A percentile compares a stretch with the other conserved stretches of the same genome.
Conservation (phyloP, 1,140 invertebrate species). For the Pseudachorutes palmiensis region DNA sequence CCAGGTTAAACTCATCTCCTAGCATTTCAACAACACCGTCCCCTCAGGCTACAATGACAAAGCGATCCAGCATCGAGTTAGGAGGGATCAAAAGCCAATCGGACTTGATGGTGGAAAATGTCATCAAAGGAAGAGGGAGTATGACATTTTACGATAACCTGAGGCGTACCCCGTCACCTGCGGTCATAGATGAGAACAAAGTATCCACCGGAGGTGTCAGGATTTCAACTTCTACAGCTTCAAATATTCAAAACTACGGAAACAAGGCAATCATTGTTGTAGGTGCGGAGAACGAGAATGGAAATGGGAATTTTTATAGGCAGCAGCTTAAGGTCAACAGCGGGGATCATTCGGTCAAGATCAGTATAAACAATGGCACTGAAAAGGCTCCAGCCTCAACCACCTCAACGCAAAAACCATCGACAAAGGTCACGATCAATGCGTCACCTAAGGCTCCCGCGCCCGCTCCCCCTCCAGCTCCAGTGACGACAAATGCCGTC, state of each 20-base stretch:
- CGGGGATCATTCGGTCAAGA: slow-evolving; percentile 6
- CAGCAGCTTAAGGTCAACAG: slow-evolving; percentile 25
- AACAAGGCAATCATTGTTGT: slow-evolving; percentile 37
- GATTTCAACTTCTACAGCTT: slow-evolving; percentile 23
- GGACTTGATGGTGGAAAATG: neutral
- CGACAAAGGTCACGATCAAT: slow-evolving; percentile 9
- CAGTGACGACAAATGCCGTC: neutral
- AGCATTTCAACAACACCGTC: neutral
- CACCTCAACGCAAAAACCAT: no score
- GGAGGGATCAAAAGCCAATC: neutral
- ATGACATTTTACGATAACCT: slow-evolving; percentile 8
- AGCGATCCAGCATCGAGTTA: neutral
- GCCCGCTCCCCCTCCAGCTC: neutral
- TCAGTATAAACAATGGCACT: slow-evolving; percentile 8
- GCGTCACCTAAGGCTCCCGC: neutral
- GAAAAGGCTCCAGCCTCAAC: slow-evolving; percentile 13
- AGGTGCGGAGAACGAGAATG: neutral
- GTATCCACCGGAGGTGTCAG: neutral
- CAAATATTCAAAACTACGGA: slow-evolving; percentile 32
- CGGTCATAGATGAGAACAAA: neutral
- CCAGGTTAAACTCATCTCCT: neutral
- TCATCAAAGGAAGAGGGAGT: neutral
- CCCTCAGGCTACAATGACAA: neutral
- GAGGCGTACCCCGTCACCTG: slow-evolving; percentile 23
- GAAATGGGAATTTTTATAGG: slow-evolving; percentile 8